Evolutionary conservation across 2,113 vertebrate genomes (phyloP), one percentile per base, ranked within the genome.

Genomic region (Actenoides hombroni): DNA sequence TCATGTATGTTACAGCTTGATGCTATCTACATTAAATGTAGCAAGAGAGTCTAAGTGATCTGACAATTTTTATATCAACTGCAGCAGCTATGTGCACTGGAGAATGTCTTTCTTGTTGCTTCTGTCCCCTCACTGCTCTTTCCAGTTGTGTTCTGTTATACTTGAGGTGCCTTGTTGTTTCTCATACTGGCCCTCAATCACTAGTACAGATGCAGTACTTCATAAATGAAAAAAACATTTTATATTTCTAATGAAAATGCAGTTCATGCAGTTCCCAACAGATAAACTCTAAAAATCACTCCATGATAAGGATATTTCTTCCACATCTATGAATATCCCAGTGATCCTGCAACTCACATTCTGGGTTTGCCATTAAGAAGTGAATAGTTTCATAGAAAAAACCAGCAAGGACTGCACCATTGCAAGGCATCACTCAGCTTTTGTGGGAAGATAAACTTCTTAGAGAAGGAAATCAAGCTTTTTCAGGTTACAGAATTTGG

Each of bases 31-130:
- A 4, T 56, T 83, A 67, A 91, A 56, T 17, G 6, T 9, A 56
- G 9, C 0, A 0, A 63, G 16, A 78, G 7, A 80, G 8, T 42
- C 51, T 31, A 9, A 63, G n/a, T 0, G 0, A 4, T 67, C 42
- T 71, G 64, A 82, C 17, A 7, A 24, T 39, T 88, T 46, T 23
- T 88, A 19, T 49, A 11, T 51, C 48, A 84, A 7, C 33, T 39
- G 28, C 18, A 82, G 69, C 46, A 64, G n/a, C 19, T 40, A 5
- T 5, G 8, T 54, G 11, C 35, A 23, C 4, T 75, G 61, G 25
- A 63, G 11, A 64, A 71, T 46, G 21, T 26, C 14, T 35, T 44
- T 54, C 9, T 25, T 51, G 10, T 46, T n/a, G 25, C n/a, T 77
- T 8, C 2, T 26, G 6, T 35, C 8, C 24, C 29, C 26, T 6